Evolutionary conservation across 2,797 vertebrate genomes (phyloP).

Genomic region (Aratinga solstitialis): DNA sequence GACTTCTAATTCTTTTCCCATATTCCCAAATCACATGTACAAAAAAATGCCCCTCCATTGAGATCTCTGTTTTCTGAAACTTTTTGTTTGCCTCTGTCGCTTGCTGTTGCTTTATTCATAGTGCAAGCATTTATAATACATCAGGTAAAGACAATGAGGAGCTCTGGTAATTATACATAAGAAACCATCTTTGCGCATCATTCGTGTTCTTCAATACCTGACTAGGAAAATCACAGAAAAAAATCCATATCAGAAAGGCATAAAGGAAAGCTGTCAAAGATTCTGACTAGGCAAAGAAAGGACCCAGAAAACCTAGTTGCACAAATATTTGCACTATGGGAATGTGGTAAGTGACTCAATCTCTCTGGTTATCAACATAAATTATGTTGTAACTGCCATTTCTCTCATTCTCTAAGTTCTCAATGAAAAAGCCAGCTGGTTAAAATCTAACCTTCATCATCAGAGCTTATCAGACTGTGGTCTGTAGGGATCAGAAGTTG

Average conservation of each 20-base stretch:
- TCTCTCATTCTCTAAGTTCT: background rate
- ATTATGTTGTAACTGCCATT: background rate
- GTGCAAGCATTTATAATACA: background rate
- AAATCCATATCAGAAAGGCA: background rate
- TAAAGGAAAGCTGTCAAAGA: background rate
- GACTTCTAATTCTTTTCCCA: background rate
- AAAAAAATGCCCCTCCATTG: background rate
- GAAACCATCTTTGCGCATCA: background rate
- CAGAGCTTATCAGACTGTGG: background rate
- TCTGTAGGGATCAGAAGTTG: background rate
- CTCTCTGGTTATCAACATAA: constrained; percentile 17
- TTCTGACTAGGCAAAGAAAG: background rate
- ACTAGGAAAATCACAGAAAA: background rate
- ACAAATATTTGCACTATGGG: constrained; percentile 22
- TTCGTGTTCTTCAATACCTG: background rate
- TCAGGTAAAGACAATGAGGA: background rate
- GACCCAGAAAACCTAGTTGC: background rate
- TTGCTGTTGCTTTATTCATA: background rate
- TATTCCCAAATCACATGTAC: background rate
- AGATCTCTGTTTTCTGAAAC: background rate
- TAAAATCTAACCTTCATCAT: background rate
- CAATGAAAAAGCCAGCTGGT: constrained; percentile 5
- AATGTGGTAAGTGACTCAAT: background rate
- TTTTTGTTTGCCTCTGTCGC: background rate
- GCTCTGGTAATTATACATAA: background rate